Base-by-base conservation (phyloP, 2,888 invertebrate genomes). In the Tipula confusa region DNA sequence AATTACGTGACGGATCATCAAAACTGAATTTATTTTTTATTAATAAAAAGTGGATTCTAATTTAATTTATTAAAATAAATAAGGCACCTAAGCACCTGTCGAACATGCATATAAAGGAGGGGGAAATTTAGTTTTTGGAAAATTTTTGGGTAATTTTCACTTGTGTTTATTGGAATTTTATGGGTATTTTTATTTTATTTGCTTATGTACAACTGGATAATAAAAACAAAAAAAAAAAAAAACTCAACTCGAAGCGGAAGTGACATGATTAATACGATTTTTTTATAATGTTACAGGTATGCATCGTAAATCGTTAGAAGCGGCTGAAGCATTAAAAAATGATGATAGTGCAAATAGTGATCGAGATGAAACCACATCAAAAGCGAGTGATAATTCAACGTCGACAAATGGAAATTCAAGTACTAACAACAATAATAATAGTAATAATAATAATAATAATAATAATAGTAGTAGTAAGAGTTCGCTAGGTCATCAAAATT, bases 261-360 rank as follows among this genome's bases (percentile, higher is more conserved):
- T 13, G 79, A 28, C 13, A 80, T 2, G n/a, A 64, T 80, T 80
- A 80, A 28, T 13, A 0, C 29, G 11, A 3, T 15, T 48, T 0
- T 48, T 7, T 18, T 48, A 48, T 48, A 9, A 9, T 48, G 38
- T 83, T 64, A 7, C 90, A 99, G 99, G 99, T 89, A 99, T 99
- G 99, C 99, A 99, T 91, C 95, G 98, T 87, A 99, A 99, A 91
- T 98, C 98, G 83, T 91, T 98, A 88, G 99, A 99, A 92, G 98
- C 99, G 83, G 97, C 98, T 86, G 97, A 97, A 87, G 96, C 98
- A 89, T 93, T 98, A 85, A 97, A 97, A 90, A 89, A 89, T 84
- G 97, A 97, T 87, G 92, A 92, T 85, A 93, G 93, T 84, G 92
- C 91, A 85, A 93, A 92, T 86, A 93, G 93, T 88, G 95, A 94